Base-by-base conservation (phyloP, 2,888 invertebrate genomes). In the Sphecodes monilicornis region DNA sequence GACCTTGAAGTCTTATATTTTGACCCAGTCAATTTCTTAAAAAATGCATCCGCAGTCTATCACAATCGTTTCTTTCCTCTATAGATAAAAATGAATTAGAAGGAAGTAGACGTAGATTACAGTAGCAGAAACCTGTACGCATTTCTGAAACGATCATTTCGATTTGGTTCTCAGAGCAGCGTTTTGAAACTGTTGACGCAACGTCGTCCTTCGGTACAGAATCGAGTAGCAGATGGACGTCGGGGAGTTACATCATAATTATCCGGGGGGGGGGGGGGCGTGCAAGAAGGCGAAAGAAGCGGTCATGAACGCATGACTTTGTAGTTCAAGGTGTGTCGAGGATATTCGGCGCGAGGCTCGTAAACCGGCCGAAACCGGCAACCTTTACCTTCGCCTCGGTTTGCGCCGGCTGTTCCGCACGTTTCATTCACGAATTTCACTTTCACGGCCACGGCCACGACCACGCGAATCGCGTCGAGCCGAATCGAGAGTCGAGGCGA, bases 361-460 rank as follows among this genome's bases (percentile, higher is more conserved):
- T 84, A 84, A 86, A 87, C 90, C 82, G 79, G 69, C 81, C 81
- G 87, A 86, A 90, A 87, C 88, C 86, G 80, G 80, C 88, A 90
- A 90, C 90, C 90, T 90, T 90, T 90, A 90, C 90, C 90, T 90
- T 90, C 90, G 85, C 90, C 88, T 80, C 76, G 80, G 54, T 78
- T 81, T 72, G 86, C 16, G 57, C 85, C 89, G 88, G 83, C 86
- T 89, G 85, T 88, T 90, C 88, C 89, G 83, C 88, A 84, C 86
- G 87, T 89, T 89, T 86, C 90, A 90, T 90, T 90, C 90, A 90
- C 90, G 90, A 90, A 93, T 93, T 93, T 93, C 91, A 93, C 93
- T 93, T 93, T 93, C 93, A 93, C 93, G 93, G 93, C 90, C 93
- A 92, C 85, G 93, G 93, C 85, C 92, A 89, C 80, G 92, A 92